Percentiles rank a stretch among this genome's conserved stretches.
Conservation (phyloP, 2,888 invertebrate genomes). For the Drosophila pseudotalamancana region DNA sequence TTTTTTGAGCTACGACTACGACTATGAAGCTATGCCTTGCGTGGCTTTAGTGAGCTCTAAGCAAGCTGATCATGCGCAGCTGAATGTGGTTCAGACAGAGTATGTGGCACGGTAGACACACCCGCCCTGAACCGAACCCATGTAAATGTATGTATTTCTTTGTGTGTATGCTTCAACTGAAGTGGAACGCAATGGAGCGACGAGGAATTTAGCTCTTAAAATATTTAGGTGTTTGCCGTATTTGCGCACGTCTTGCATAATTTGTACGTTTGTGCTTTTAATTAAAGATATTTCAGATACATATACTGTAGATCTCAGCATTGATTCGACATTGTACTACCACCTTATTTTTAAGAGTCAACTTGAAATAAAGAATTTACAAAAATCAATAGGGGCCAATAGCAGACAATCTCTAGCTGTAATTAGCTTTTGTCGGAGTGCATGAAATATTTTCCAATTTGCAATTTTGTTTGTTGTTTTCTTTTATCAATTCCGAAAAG, state of each 20-base stretch:
- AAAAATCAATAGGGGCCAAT: constrained; percentile 32
- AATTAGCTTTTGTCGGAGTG: constrained; percentile 32
- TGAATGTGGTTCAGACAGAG: constrained; percentile 29
- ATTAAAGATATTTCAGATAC: constrained; percentile 72
- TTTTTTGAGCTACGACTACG: constrained; percentile 8
- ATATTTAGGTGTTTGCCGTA: constrained; percentile 80
- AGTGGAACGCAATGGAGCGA: background rate
- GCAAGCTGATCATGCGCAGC: constrained; percentile 57
- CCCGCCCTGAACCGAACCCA: constrained; percentile 34
- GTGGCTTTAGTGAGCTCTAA: constrained; percentile 54
- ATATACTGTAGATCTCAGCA: constrained; percentile 17
- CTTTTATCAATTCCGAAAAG: background rate
- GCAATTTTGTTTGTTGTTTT: constrained; percentile 49
- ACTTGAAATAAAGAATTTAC: constrained; percentile 2
- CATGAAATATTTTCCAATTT: constrained; percentile 22
- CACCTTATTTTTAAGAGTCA: constrained; percentile 31
- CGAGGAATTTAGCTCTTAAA: constrained; percentile 66
- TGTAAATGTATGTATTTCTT: constrained; percentile 1
- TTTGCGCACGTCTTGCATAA: constrained; percentile 78
- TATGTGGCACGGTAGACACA: constrained; percentile 52
- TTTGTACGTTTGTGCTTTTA: constrained; percentile 74
- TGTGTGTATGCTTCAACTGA: constrained; percentile 6
- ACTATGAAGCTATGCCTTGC: background rate
- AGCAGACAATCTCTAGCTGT: constrained; percentile 11
- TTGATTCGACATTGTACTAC: constrained; percentile 22